Percentiles rank a stretch among this genome's conserved stretches.
Evolutionary conservation across 1,140 invertebrate genomes (phyloP).

Genomic region (Hyles euphorbiae): DNA sequence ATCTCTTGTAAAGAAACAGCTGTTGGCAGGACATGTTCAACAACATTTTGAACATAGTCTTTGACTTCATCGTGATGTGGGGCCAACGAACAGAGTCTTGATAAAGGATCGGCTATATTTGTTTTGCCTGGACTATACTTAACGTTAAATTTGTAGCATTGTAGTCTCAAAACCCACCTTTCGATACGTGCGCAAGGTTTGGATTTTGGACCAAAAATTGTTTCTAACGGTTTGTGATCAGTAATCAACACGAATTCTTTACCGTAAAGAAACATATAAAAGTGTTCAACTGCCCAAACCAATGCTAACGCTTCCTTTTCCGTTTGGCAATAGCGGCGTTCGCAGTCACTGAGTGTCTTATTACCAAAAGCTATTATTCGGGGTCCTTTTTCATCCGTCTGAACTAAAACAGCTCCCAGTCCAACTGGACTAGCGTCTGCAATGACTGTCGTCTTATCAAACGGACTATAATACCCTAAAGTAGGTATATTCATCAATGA

Average conservation of each 20-base stretch:
- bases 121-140: conserved; percentile 22
- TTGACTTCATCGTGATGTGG: conserved; percentile 4
- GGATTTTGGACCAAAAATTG: conserved; percentile 23
- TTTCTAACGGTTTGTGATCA: conserved; percentile 27
- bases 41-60: too few relatives aligned
- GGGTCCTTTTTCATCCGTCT: conserved; percentile 11
- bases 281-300: conserved; percentile 25
- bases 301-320: conserved; percentile 30
- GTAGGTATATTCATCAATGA: too few relatives aligned
- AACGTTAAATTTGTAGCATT: conserved; percentile 20
- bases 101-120: conserved; percentile 25
- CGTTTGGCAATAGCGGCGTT: conserved; percentile 27
- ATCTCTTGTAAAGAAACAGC: conserved; percentile 18
- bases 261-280: conserved; percentile 22
- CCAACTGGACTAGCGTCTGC: conserved; percentile 62
- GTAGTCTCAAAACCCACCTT: conserved; percentile 27
- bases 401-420: conserved; percentile 42
- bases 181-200: conserved; percentile 27
- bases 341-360: conserved; percentile 14
- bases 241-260: conserved; percentile 23
- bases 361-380: conserved; percentile 14
- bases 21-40: too few relatives aligned
- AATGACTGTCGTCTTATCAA: conserved; percentile 38
- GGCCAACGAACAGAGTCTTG: conserved; percentile 14
- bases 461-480: conserved; percentile 18